Evolutionary conservation across 2,888 invertebrate genomes (phyloP), one percentile per base, ranked within the genome.

Genomic region (Lamproptera curius): DNA sequence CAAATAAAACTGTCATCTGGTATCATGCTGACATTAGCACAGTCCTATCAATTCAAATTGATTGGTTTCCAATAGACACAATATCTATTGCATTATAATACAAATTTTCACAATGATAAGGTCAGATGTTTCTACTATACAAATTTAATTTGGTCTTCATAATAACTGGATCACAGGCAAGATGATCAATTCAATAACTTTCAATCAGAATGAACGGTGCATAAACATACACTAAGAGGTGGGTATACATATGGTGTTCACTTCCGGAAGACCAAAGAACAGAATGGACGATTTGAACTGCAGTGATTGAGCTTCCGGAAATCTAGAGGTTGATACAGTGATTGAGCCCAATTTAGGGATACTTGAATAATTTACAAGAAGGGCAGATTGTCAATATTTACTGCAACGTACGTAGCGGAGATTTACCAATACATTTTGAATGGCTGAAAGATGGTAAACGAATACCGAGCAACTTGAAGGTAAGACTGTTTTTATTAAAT

Each of bases 321-420:
- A n/a, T n/a, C n/a, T n/a, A n/a, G n/a, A n/a, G n/a, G n/a, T n/a
- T n/a, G 65, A 91, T 94, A 52, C 91, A 92, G 89, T 94, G 8
- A 91, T 92, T 65, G 88, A 87, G 77, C 0, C 96, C 96, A 0
- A 91, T 95, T 40, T 89, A 96, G 63, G 95, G 95, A 70, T 93
- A 95, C 42, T 92, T 97, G 65, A 91, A 91, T 44, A 94, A 93
- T 68, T 88, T 95, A 0, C 94, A 94, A 74, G 93, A 96, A 83
- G 94, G 95, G 37, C 93, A 95, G 70, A 89, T 96, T 58, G 94
- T 94, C 17, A 93, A 95, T 73, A 94, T 96, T 39, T 94, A 95
- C 39, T 95, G 95, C 68, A 93, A 93, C 59, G 91, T 95, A 1
- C 91, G 92, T 37, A 89, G 91, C 42, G 92, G 92, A 8, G 92